Base-by-base conservation (phyloP, 1,140 invertebrate species). In the Cherax quadricarinatus region DNA sequence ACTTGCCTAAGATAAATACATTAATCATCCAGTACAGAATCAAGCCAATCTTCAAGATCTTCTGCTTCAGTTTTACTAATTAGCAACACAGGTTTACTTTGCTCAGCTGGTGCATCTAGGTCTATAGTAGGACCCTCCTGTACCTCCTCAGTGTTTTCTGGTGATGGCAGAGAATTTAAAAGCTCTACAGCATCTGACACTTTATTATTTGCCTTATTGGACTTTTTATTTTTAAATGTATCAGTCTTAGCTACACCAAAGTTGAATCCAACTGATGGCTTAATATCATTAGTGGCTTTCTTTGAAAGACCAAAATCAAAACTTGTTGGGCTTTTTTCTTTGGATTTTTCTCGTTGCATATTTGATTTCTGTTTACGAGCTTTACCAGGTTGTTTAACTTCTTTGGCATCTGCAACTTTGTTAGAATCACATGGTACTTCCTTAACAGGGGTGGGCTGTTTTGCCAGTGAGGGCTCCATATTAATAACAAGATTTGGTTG, bases 11-110 rank as follows among this genome's bases (percentile, higher is more conserved):
- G 14, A 57, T 57, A 57, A 57, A 57, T 57, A 57, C 53, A 7
- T 51, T 80, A 91, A 91, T 91, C 89, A 86, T 91, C 89, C n/a
- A 91, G 51, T 49, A 91, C 75, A 79, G 89, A 91, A 41, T 91
- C 89, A 21, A 91, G 82, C 89, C 89, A 91, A 79, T 91, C 89
- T 78, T 91, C 89, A 21, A 91, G 53, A n/a, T 91, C 82, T 6
- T 91, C 89, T 12, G 89, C 89, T 66, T 91, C 89, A n/a, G 89
- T 86, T 80, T 91, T 85, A 66, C 53, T 80, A 6, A 91, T 66
- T 30, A 91, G 49, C 30, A 89, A 75, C 16, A 91, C 89, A 62
- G 89, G 89, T 70, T 91, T 91, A 57, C 60, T 66, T 48, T 53
- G 30, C 73, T 79, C 51, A 41, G 79, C 83, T n/a, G 89, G 89